Base-by-base conservation (phyloP, 1,140 invertebrate genomes). In the Drosophila asahinai region DNA sequence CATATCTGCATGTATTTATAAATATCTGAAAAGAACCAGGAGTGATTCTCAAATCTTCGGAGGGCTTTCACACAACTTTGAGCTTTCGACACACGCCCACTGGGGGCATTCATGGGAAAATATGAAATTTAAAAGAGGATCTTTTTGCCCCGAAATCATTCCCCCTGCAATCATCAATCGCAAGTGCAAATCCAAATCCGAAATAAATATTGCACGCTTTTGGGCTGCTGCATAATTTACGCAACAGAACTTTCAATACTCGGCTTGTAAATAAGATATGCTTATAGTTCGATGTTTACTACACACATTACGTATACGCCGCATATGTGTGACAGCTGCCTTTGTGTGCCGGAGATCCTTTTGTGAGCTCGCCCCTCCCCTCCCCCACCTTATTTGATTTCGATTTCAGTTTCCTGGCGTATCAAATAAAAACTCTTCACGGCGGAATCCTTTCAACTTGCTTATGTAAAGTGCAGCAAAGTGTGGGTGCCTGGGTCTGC, bases 401-500 rank as follows among this genome's bases (percentile, higher is more conserved):
- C 78, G 61, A 74, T 64, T 81, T 81, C 70, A 70, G 64, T 61
- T 71, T 70, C 64, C 80, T 33, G 77, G 45, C 65, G 82, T 73
- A 77, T 73, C 68, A 66, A 81, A 89, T 87, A 77, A 82, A 80
- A 80, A 71, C 64, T 86, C 67, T 81, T 61, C 79, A 62, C 68
- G 27, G 66, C 66, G 76, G 74, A 82, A 66, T 66, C 52, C 77
- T 78, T 86, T 86, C 38, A 86, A 70, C 33, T 68, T 62, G 74
- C 75, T 77, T 77, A 77, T 77, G 63, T 55, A 79, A 79, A 65
- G 70, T 49, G 58, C 58, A 48, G 51, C 38, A 43, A 30, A 22
- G 54, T 42, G 36, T 48, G 51, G 54, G 30, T 33, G 17, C n/a
- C 33, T 36, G 19, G 49, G 12, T 57, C 54, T 45, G n/a, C 22